A percentile compares a stretch with the other conserved stretches of the same genome.
Evolutionary conservation across 1,140 invertebrate genomes (phyloP).

Genomic region (Cydia splendana): DNA sequence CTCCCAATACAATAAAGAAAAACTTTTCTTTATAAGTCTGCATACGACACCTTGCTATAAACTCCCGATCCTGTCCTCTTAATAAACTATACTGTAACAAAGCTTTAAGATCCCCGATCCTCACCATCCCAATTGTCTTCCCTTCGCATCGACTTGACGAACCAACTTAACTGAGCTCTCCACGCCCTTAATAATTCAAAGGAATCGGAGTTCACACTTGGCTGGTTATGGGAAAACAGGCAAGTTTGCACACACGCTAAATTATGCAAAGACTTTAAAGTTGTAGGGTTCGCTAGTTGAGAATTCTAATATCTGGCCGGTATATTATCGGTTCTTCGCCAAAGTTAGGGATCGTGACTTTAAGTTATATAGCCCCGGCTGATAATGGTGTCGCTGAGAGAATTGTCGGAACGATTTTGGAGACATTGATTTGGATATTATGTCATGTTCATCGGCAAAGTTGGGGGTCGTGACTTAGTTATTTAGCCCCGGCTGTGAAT

Average conservation of each 20-base stretch:
- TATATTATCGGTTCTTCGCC: neutral
- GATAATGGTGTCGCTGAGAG: neutral
- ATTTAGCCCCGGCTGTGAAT: no score
- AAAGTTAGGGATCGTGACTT: neutral
- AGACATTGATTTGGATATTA: neutral
- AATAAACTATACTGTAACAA: slow-evolving; percentile 12
- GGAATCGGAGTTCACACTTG: neutral
- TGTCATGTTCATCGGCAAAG: neutral
- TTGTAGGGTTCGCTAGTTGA: neutral
- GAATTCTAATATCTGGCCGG: neutral
- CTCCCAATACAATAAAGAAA: neutral
- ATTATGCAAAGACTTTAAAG: slow-evolving; percentile 27
- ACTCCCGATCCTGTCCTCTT: neutral
- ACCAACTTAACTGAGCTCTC: neutral
- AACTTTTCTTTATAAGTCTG: neutral
- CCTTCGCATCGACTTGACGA: neutral
- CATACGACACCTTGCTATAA: neutral
- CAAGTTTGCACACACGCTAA: slow-evolving; percentile 1
- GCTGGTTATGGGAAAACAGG: neutral
- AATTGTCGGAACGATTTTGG: neutral
- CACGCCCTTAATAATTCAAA: neutral
- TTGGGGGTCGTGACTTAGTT: neutral
- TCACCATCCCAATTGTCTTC: neutral
- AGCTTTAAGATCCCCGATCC: slow-evolving; percentile 11
- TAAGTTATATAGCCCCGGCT: no score